Evolutionary conservation across 1,140 invertebrate genomes (phyloP).

Genomic region (Chlorops oryzae): DNA sequence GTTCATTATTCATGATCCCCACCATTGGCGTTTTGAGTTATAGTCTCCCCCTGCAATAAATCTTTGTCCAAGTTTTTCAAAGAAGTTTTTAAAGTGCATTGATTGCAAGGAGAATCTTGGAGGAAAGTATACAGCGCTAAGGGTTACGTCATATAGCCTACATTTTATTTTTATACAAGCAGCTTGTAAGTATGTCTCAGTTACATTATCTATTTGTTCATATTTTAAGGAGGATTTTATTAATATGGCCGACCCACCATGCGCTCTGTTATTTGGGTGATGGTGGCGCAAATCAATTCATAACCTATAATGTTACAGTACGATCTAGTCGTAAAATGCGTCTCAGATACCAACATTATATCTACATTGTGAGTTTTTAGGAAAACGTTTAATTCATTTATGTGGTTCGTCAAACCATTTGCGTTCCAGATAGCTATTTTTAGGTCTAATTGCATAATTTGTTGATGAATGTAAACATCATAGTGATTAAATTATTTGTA

Average conservation of each 20-base stretch:
- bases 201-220: too few species aligned
- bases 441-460: conserved; percentile 4
- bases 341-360: conserved; percentile 4
- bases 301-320: conserved; percentile 1
- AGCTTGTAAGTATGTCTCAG: too few species aligned
- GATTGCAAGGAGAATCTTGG: too few species aligned
- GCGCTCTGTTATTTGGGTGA: conserved; percentile 6
- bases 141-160: too few species aligned
- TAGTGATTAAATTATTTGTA: not conserved
- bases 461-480: not conserved
- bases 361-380: not conserved
- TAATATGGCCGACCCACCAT: not conserved
- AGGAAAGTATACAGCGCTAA: too few species aligned
- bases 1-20: too few species aligned
- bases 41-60: too few species aligned
- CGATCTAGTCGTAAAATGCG: not conserved
- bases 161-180: too few species aligned
- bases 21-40: too few species aligned
- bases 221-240: too few species aligned
- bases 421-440: conserved; percentile 12
- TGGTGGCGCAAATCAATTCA: not conserved
- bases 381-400: conserved; percentile 1
- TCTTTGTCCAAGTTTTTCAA: too few species aligned
- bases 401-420: not conserved
- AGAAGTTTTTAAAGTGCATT: too few species aligned